Evolutionary conservation across 2,797 vertebrate genomes (phyloP).

Genomic region (Scarus forsteni): DNA sequence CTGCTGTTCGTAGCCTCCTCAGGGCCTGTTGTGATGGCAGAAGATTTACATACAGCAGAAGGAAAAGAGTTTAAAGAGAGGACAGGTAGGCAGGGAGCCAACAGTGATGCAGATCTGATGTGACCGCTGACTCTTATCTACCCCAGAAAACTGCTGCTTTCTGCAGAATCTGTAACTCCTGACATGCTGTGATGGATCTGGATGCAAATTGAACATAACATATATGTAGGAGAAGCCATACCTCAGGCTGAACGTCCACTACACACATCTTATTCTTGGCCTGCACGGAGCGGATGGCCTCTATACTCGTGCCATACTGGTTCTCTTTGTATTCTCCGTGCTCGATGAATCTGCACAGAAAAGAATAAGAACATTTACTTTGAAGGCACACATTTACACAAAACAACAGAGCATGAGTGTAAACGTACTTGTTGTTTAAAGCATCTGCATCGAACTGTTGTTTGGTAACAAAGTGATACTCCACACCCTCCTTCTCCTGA

Average conservation of each 20-base stretch:
- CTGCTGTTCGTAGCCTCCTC: constrained; percentile 91
- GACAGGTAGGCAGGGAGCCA: constrained; percentile 7
- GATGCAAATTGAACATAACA: constrained; percentile 13
- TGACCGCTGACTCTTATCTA: constrained; percentile 3
- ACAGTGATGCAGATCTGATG: constrained; percentile 9
- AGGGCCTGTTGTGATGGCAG: constrained; percentile 84
- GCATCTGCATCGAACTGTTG: constrained; percentile 92
- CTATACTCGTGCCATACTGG: constrained; percentile 94
- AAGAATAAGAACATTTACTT: background rate
- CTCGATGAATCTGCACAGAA: constrained; percentile 90
- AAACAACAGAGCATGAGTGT: background rate
- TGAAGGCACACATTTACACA: background rate
- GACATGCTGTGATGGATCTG: constrained; percentile 1
- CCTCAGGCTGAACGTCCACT: constrained; percentile 95
- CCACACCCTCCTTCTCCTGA: constrained; percentile 95
- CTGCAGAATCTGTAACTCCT: background rate
- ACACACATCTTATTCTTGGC: constrained; percentile 95
- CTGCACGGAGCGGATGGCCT: constrained; percentile 93
- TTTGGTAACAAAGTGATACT: constrained; percentile 96
- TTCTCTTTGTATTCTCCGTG: constrained; percentile 96
- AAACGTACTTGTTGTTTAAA: constrained; percentile 92
- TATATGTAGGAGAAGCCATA: constrained; percentile 63
- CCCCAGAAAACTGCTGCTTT: constrained; percentile 19
- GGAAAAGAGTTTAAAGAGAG: constrained; percentile 15
- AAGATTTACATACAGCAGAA: constrained; percentile 12